These are phyloP conservation scores for Antigone vipio DNA, from an alignment of 2,113 vertebrate genomes.

Conservation along the genomic window DNA sequence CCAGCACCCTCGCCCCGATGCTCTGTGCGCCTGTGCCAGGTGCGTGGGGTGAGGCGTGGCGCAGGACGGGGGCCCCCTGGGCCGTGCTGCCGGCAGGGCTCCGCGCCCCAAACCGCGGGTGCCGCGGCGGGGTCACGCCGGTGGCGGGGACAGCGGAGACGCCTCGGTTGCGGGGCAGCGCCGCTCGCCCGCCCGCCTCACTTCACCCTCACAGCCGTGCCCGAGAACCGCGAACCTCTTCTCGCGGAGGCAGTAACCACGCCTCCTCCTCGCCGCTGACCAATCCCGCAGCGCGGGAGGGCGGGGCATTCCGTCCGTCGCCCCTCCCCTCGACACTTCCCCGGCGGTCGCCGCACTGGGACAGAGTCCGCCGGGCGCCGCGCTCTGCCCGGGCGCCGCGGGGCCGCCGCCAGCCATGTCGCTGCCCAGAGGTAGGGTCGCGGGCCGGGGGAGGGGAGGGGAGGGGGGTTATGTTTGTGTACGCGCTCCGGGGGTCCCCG, in stretches of 20 bases:
- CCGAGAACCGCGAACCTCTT: background rate
- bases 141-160: background rate
- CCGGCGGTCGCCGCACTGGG: background rate
- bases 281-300: background rate
- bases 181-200: background rate
- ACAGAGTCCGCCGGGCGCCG: background rate
- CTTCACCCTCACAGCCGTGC: background rate
- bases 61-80: accelerated
- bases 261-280: background rate
- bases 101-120: background rate
- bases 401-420: constrained; percentile 16
- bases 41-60: background rate
- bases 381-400: background rate
- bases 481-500: background rate
- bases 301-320: background rate
- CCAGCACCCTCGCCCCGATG: background rate
- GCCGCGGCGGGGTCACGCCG: background rate
- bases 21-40: background rate
- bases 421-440: background rate
- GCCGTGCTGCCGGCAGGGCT: background rate
- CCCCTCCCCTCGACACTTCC: background rate
- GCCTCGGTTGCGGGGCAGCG: accelerated
- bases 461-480: no score
- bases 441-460: no score
- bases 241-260: background rate